phyloP scores from a whole-genome alignment of 2,113 vertebrate genomes.

The Siniperca knerii region DNA sequence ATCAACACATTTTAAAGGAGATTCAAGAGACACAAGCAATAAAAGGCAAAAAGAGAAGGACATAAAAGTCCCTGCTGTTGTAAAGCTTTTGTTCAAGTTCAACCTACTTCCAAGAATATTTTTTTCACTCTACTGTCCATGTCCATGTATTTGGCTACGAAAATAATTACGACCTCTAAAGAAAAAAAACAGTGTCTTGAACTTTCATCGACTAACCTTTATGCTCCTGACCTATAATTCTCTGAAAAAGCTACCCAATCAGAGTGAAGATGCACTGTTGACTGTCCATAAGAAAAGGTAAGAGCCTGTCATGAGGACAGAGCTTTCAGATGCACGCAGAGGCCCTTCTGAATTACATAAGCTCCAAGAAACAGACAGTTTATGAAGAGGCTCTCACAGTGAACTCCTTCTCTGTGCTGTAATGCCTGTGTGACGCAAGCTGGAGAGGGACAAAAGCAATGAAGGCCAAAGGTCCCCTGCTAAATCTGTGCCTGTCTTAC shows the following conservation, averaged over 20 bases:
- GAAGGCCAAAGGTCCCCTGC: background rate
- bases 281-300: conserved; percentile 10
- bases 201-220: background rate
- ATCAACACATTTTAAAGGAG: background rate
- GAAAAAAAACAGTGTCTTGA: background rate
- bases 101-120: background rate
- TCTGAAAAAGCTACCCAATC: background rate
- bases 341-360: conserved; percentile 37
- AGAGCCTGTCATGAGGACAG: conserved; percentile 20
- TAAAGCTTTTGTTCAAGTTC: background rate
- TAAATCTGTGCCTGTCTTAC: background rate
- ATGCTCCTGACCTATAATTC: background rate
- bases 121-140: background rate
- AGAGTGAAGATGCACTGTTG: conserved; percentile 3
- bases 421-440: conserved; percentile 27
- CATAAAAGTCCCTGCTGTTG: background rate
- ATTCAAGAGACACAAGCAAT: background rate
- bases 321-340: background rate
- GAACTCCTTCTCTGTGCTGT: background rate
- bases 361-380: background rate
- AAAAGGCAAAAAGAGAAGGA: background rate
- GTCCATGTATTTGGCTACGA: background rate
- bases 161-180: background rate
- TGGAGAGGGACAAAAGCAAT: conserved; percentile 10
- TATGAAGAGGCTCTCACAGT: conserved; percentile 8